Evolutionary conservation across 2,113 vertebrate species (phyloP), one percentile per base, ranked within the genome.

Genomic region (Crotalus helleri): DNA sequence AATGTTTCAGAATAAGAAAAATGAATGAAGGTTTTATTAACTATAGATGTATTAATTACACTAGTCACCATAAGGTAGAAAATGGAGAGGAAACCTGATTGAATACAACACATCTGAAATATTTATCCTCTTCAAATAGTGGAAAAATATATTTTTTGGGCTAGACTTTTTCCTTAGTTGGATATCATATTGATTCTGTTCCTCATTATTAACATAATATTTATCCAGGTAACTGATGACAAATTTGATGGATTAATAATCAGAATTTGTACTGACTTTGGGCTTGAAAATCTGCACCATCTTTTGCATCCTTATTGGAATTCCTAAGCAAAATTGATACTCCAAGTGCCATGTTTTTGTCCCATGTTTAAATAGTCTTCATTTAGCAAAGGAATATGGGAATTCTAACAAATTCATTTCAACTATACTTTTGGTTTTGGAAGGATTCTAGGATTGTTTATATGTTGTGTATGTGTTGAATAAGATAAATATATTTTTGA

Each of bases 1-100:
- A 97, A 96, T 96, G 96, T 97, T 97, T 98, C 95, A 95, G 97
- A 97, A 97, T 97, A 97, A 81, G 33, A 39, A 96, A 97, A 96
- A 97, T 97, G 97, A 98, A 98, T 97, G 92, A 96, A 97, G 98
- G 98, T 98, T 98, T 98, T 98, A 98, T 99, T 99, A 98, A 99
- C 99, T 99, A 98, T 97, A 97, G 94, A 92, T 98, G 98, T 98
- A 98, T 99, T 99, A 99, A 98, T 97, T 81, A 81, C 17, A 98
- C 96, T 97, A 97, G 98, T 94, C 96, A 96, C 97, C 97, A 98
- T 96, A 96, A 96, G 97, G 98, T 96, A 97, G 97, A 96, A 95
- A 96, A 97, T 95, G 95, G 95, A 93, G 95, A 94, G 95, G 95
- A 96, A 93, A 96, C 96, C 94, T 90, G 94, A 93, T 53, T 58